Conservation (phyloP, 2,113 vertebrate species). For the Megaceryle torquata region DNA sequence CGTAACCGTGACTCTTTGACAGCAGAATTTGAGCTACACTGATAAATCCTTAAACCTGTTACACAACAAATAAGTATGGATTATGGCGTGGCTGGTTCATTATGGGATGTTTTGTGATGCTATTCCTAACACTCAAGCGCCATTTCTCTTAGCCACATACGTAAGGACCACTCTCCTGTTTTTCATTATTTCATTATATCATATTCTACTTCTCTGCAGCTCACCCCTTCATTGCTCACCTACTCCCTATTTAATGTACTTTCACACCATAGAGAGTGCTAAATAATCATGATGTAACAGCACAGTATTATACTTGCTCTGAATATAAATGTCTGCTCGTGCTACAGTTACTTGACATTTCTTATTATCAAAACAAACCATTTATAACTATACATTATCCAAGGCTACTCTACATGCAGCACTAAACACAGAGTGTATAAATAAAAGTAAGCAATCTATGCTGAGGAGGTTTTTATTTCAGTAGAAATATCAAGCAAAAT, state of each 20-base stretch:
- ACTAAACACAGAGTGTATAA: neutral
- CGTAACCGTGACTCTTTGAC: neutral
- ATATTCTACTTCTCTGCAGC: neutral
- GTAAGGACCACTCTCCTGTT: neutral
- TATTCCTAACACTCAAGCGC: neutral
- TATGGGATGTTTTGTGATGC: conserved; percentile 21
- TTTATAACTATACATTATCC: neutral
- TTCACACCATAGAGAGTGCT: accelerated
- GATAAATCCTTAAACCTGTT: conserved; percentile 68
- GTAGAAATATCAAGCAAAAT: neutral
- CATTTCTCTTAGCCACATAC: neutral
- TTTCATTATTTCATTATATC: neutral
- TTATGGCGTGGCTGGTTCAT: conserved; percentile 60
- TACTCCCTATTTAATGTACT: neutral
- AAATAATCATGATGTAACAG: neutral
- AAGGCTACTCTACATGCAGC: neutral
- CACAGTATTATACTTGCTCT: neutral
- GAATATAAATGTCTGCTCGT: neutral
- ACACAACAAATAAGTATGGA: conserved; percentile 79
- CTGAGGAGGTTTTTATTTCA: neutral
- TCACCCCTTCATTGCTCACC: neutral
- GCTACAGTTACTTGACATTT: neutral
- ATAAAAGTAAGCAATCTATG: neutral
- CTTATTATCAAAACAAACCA: neutral
- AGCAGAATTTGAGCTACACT: neutral